Conservation (phyloP, 2,888 invertebrate genomes). For the Thysanoteuthis rhombus region DNA sequence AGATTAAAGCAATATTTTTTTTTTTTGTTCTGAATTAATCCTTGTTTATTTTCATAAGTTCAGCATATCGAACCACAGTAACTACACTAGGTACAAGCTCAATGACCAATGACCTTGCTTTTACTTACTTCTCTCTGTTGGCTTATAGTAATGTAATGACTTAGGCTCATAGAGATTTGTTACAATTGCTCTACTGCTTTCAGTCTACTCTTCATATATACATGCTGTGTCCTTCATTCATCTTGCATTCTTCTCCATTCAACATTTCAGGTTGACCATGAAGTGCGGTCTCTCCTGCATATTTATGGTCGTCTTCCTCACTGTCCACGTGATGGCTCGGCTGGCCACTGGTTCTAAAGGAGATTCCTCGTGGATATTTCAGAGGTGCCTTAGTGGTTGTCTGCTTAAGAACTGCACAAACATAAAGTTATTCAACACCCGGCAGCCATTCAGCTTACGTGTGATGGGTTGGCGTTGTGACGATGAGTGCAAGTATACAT, state of each 20-base stretch:
- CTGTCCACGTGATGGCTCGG: neutral
- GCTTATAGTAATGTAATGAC: neutral
- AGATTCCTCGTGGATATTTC: slow-evolving; percentile 54
- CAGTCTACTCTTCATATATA: neutral
- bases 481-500: slow-evolving; percentile 88
- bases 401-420: slow-evolving; percentile 42
- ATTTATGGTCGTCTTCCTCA: slow-evolving; percentile 22
- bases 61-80: too few relatives aligned
- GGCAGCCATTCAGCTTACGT: slow-evolving; percentile 51
- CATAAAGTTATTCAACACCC: neutral
- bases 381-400: slow-evolving; percentile 52
- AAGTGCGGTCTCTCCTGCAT: slow-evolving; percentile 25
- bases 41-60: too few relatives aligned
- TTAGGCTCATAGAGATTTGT: neutral
- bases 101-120: neutral
- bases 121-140: neutral
- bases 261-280: slow-evolving; percentile 16
- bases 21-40: too few relatives aligned
- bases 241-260: neutral
- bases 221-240: neutral
- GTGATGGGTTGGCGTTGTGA: slow-evolving; percentile 78
- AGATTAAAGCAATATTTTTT: too few relatives aligned
- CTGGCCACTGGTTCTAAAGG: slow-evolving; percentile 46
- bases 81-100: too few relatives aligned
- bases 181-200: neutral